Percentiles rank a stretch among this genome's conserved stretches.
Conservation (phyloP, 1,140 invertebrate genomes). For the Orchesella cincta region DNA sequence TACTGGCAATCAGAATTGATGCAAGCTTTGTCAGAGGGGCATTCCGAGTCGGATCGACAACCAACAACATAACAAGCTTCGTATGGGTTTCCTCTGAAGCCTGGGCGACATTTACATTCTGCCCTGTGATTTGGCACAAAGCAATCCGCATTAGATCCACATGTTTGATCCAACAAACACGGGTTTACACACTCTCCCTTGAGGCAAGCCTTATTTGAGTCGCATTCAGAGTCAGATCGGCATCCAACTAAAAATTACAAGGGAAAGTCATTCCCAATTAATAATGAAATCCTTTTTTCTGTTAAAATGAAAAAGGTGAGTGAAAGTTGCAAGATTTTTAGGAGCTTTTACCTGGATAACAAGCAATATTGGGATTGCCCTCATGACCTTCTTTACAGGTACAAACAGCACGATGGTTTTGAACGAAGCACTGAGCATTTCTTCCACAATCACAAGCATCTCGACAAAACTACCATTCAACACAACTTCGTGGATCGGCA, state of each 20-base stretch:
- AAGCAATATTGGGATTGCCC: slow-evolving; percentile 79
- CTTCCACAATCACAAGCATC: slow-evolving; percentile 84
- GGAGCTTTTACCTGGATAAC: slow-evolving; percentile 60
- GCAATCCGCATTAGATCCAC: slow-evolving; percentile 80
- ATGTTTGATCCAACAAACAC: slow-evolving; percentile 75
- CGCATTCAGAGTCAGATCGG: slow-evolving; percentile 75
- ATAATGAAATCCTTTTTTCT: background rate
- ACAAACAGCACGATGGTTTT: slow-evolving; percentile 81
- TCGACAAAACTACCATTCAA: slow-evolving; percentile 76
- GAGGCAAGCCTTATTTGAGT: slow-evolving; percentile 74
- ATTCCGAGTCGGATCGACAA: slow-evolving; percentile 78
- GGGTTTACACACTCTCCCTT: slow-evolving; percentile 83
- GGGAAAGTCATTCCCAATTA: slow-evolving; percentile 27
- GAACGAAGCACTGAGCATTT: slow-evolving; percentile 78
- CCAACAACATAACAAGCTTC: slow-evolving; percentile 76
- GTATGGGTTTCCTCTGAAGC: slow-evolving; percentile 76
- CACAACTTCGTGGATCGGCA: slow-evolving; percentile 76
- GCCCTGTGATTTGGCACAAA: slow-evolving; percentile 72
- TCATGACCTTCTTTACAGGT: slow-evolving; percentile 78
- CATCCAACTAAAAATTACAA: slow-evolving; percentile 68
- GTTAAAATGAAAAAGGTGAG: background rate
- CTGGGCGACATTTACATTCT: slow-evolving; percentile 75
- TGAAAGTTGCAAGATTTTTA: background rate
- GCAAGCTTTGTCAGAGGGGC: slow-evolving; percentile 79
- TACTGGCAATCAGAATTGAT: slow-evolving; percentile 82